Evolutionary conservation across 1,140 invertebrate species (phyloP).

Genomic region (Cataglyphis hispanica): DNA sequence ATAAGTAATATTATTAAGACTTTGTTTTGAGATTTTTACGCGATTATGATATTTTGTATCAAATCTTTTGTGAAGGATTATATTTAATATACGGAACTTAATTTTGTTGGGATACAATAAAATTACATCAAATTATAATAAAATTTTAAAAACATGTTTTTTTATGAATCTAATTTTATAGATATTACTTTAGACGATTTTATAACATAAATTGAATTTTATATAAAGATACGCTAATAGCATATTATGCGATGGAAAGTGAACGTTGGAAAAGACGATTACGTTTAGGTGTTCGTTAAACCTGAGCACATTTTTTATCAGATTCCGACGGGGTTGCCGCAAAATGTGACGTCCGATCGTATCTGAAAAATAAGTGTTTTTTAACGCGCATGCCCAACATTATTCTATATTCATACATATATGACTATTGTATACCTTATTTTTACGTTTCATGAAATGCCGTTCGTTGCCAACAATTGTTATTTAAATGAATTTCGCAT

Average conservation of each 20-base stretch:
- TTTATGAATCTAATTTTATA: neutral
- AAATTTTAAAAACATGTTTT: neutral
- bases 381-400: slow-evolving; percentile 15
- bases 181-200: neutral
- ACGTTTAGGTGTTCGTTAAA: slow-evolving; percentile 58
- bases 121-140: neutral
- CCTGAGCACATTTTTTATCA: slow-evolving; percentile 43
- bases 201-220: slow-evolving; percentile 2
- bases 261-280: neutral
- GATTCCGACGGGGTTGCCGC: slow-evolving; percentile 36
- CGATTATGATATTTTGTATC: neutral
- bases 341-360: slow-evolving; percentile 55
- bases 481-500: slow-evolving; percentile 73
- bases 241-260: neutral
- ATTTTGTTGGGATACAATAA: neutral
- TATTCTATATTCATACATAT: slow-evolving; percentile 44
- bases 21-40: neutral
- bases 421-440: slow-evolving; percentile 36
- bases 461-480: slow-evolving; percentile 27
- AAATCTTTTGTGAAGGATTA: neutral
- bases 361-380: slow-evolving; percentile 40
- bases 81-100: slow-evolving; percentile 16
- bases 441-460: slow-evolving; percentile 57
- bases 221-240: neutral
- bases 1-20: neutral